phyloP scores from a whole-genome alignment of 2,113 vertebrate genomes.

The Clarias magur region DNA sequence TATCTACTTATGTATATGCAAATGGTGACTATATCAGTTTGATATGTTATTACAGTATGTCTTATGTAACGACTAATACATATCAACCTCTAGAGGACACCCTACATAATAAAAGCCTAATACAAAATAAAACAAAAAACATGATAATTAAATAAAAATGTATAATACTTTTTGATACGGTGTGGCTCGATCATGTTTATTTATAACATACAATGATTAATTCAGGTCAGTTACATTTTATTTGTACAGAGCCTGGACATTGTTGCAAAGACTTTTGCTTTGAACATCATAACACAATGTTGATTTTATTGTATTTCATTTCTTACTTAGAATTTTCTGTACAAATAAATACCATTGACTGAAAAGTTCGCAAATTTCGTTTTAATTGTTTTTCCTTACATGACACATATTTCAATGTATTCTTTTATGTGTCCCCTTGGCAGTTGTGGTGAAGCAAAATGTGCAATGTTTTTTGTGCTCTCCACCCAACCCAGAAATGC shows the following conservation, averaged over 20 bases:
- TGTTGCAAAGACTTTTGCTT: too few relatives aligned
- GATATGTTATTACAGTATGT: neutral
- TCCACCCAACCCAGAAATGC: conserved; percentile 35
- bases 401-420: conserved; percentile 7
- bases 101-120: neutral
- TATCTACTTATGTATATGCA: too few relatives aligned
- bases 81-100: neutral
- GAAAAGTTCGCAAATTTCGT: neutral
- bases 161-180: neutral
- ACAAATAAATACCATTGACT: neutral
- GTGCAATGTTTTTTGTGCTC: conserved; percentile 39
- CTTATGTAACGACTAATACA: neutral
- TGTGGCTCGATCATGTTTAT: neutral
- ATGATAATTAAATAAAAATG: neutral
- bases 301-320: neutral
- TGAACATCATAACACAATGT: neutral
- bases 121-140: neutral
- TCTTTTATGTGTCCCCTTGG: neutral
- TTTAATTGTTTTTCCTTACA: neutral
- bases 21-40: neutral
- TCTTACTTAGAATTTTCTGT: neutral
- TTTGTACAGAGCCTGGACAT: too few relatives aligned
- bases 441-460: conserved; percentile 13
- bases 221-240: too few relatives aligned
- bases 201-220: neutral